Evolutionary conservation across 2,888 invertebrate species (phyloP).

Genomic region (Xestobium rufovillosum): DNA sequence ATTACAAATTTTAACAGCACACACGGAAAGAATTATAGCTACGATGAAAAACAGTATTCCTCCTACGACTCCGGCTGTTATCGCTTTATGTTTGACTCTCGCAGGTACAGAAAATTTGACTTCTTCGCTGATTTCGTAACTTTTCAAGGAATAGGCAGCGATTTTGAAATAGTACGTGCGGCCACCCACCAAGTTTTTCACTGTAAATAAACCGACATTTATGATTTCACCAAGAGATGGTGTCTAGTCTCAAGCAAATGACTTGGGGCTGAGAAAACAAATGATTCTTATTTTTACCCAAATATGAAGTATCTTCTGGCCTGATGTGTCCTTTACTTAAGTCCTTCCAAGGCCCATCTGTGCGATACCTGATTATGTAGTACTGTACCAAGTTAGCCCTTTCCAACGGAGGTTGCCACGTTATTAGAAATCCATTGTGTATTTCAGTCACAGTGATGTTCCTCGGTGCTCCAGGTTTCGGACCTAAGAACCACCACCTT

Average conservation of each 20-base stretch:
- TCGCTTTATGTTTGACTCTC: constrained; percentile 88
- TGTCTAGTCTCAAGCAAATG: no score
- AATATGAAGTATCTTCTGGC: constrained; percentile 81
- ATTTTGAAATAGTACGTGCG: constrained; percentile 89
- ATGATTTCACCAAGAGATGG: no score
- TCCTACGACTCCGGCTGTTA: constrained; percentile 93
- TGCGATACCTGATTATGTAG: constrained; percentile 87
- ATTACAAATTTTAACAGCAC: constrained; percentile 97
- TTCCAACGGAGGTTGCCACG: constrained; percentile 82
- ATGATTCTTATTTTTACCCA: constrained; percentile 56
- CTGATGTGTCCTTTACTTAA: constrained; percentile 82
- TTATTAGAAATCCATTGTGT: constrained; percentile 82
- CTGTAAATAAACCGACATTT: constrained; percentile 46
- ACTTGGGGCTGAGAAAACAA: no score
- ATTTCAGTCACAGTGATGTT: constrained; percentile 87
- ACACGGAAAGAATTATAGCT: constrained; percentile 93
- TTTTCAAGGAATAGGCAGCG: constrained; percentile 77
- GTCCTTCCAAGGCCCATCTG: constrained; percentile 83
- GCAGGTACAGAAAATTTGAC: constrained; percentile 85
- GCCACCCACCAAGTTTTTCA: constrained; percentile 85
- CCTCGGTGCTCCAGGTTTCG: constrained; percentile 83
- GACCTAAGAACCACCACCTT: constrained; percentile 52
- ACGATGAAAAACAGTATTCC: constrained; percentile 96
- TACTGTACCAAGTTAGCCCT: constrained; percentile 74
- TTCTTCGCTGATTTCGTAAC: constrained; percentile 81